Base-by-base conservation (phyloP, 1,140 invertebrate genomes). In the Drosophila sucinea region DNA sequence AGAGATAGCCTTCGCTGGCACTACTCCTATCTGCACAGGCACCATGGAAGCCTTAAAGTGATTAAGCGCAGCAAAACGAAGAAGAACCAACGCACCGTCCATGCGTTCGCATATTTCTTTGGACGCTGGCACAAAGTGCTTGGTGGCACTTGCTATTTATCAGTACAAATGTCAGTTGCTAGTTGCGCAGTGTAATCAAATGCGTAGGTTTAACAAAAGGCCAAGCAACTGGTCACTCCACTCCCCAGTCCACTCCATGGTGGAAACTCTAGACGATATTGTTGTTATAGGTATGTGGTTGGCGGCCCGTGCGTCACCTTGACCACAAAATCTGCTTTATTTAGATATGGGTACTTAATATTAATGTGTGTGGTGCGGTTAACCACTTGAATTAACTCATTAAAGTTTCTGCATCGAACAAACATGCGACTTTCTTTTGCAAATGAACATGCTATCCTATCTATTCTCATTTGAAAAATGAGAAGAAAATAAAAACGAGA, bases 91-190 rank as follows among this genome's bases (percentile, higher is more conserved):
- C 10, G 35, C 35, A 38, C 10, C 17, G 17, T 17, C 10, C 10
- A 38, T 11, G 35, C 2, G 30, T 11, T 23, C 7, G 55, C 29
- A 58, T 58, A n/a, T 35, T 58, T 35, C 32, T 29, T 58, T 25
- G 25, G 32, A 10, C n/a, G 17, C 32, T 58, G 56, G 56, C 56
- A 17, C 17, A 58, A 58, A 58, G 56, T 58, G 56, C 32, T 58
- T 58, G 56, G 56, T 38, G 56, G 56, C 56, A 58, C 56, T 58
- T 58, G 56, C 56, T 58, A 58, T 58, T 58, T 58, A 58, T 58
- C 56, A 58, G 56, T 58, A 58, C 56, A 58, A 58, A 58, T 58
- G 56, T 58, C 56, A 57, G 56, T 57, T 35, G 56, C 32, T 35
- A 47, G 17, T 17, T 35, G 30, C 56, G 8, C 56, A 47, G 44